Percentiles rank a stretch among this genome's conserved stretches.
Evolutionary conservation across 1,140 invertebrate genomes (phyloP).

Genomic region (Colletes gigas): DNA sequence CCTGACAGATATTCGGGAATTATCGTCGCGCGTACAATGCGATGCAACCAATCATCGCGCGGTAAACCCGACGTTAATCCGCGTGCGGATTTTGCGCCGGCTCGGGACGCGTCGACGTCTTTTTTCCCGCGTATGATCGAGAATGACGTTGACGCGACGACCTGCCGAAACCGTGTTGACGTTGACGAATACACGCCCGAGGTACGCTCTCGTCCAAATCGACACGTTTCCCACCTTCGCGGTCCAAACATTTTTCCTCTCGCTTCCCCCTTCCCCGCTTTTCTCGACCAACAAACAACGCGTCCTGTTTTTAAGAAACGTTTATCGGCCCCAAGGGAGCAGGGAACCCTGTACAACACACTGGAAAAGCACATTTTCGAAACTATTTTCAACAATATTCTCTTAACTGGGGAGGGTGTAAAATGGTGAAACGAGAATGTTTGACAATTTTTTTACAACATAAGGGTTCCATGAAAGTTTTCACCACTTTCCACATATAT

Average conservation of each 20-base stretch:
- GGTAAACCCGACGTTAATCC: constrained; percentile 64
- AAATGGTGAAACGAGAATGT: no score
- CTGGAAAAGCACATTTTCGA: no score
- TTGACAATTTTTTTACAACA: no score
- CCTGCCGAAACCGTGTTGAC: constrained; percentile 62
- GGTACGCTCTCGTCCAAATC: constrained; percentile 8
- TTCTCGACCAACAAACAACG: no score
- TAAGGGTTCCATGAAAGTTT: no score
- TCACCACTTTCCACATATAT: no score
- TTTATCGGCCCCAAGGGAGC: no score
- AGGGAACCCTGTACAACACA: no score
- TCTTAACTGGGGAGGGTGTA: no score
- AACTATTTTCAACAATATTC: no score
- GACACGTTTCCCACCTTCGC: neutral
- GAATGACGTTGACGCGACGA: constrained; percentile 68
- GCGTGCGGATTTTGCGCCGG: constrained; percentile 58
- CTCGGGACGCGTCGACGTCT: constrained; percentile 21
- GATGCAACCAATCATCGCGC: constrained; percentile 58
- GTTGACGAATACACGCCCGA: constrained; percentile 59
- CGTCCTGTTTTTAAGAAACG: no score
- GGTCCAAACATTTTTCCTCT: constrained; percentile 19
- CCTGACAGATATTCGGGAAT: constrained; percentile 54
- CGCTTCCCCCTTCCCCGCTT: neutral
- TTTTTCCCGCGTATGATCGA: constrained; percentile 56
- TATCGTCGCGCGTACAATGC: constrained; percentile 56